Base-by-base conservation (phyloP, 2,888 invertebrate genomes). In the Hyposoter didymator region DNA sequence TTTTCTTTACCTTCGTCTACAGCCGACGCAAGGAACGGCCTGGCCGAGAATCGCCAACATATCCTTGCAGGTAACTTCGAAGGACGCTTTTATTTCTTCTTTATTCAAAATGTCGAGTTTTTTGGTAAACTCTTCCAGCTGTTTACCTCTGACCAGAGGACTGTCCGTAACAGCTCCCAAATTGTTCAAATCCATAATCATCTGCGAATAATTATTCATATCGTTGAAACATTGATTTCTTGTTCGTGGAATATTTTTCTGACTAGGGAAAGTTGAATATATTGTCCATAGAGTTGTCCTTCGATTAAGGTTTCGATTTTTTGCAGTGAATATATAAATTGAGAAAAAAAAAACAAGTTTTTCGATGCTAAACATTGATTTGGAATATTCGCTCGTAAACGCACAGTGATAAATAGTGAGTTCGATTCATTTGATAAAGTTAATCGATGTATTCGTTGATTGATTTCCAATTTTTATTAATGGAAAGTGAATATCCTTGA, bases 1-100 rank as follows among this genome's bases (percentile, higher is more conserved):
- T n/a, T 52, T 28, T 28, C 28, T 67, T 39, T 95, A 97, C 98
- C 98, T 98, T 95, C 98, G 96, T 88, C 98, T 95, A 94, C 99
- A 99, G 87, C 99, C 98, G 92, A 99, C 98, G 95, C 99, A 99
- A 88, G 98, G 98, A 92, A 99, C 98, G 94, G 97, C 97, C 95
- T 98, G 98, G 94, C 98, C 97, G 88, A 99, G 95, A 91, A 98
- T 97, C 91, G 96, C 96, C 92, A 98, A 95, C 91, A 98, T 96
- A 94, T 98, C 97, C 89, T 96, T 96, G 91, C 96, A 97, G 80
- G 97, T 96, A 79, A 98, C 98, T 95, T 97, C 96, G 90, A 98
- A 96, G 22, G 98, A 97, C 88, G 96, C 95, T 92, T 96, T 96
- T 66, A 98, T 94, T 94, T 98, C 98, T 84, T 96, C 96, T 88